Evolutionary conservation across 1,140 invertebrate genomes (phyloP), one percentile per base, ranked within the genome.

Genomic region (Brachionus rotundiformis): DNA sequence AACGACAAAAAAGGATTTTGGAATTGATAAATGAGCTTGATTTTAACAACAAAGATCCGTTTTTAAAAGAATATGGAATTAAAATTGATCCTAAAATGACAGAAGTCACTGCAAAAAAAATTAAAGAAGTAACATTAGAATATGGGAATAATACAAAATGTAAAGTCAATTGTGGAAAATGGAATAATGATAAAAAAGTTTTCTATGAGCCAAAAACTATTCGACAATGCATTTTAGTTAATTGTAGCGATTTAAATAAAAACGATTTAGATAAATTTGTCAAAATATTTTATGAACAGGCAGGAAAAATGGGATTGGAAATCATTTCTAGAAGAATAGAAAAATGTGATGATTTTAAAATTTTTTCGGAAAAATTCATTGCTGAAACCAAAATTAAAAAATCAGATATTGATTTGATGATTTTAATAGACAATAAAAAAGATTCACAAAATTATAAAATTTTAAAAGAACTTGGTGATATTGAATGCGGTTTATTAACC

Each of bases 61-160:
- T 16, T 68, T 36, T 68, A 36, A 68, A 36, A 68, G 63, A 68
- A 2, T 68, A 19, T 23, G 63, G 63, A 16, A 68, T 68, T 16
- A 39, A 68, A 19, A 33, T 68, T 6, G 63, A 68, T 16, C 3
- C 33, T 31, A 68, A 36, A 68, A 68, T 68, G 63, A 68, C 31
- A 0, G 16, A 36, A n/a, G 36, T 68, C 5, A 36, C n/a, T 0
- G 63, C 63, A 7, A 68, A 36, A 33, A 68, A 68, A 41, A 68
- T 68, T 10, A 0, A n/a, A 33, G 63, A 31, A 36, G 63, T 31
- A 3, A 41, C 6, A 16, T 36, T 68, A 16, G 63, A 68, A 4
- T 68, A 68, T 68, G 63, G 63, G n/a, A 8, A 2, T 16, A 36
- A 36, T 36, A 8, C 4, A 16, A 19, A 19, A 36, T 4, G n/a